These are phyloP conservation scores for Acipenser transmontanus DNA, from an alignment of 2,797 vertebrate species.

Conservation along the genomic window DNA sequence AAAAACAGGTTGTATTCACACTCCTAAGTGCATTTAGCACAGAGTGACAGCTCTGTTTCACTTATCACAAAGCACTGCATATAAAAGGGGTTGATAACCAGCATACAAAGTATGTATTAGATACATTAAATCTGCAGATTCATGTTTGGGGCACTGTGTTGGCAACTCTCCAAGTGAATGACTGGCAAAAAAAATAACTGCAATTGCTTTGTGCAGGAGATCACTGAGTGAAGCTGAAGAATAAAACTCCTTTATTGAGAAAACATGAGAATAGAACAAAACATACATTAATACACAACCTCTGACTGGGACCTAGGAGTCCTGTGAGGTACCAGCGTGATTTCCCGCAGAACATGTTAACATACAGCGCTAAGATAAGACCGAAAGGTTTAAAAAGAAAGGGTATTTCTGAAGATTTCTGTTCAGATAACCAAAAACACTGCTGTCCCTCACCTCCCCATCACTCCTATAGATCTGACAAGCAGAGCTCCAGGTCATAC, in stretches of 20 bases:
- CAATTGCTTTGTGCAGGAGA: background rate
- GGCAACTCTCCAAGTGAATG: background rate
- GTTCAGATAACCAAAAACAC: too few species aligned
- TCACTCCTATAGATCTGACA: background rate
- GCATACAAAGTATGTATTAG: background rate
- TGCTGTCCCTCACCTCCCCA: background rate
- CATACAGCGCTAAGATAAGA: too few species aligned
- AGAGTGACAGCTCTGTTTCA: too few species aligned
- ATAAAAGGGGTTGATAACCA: background rate
- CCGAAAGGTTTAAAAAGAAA: too few species aligned
- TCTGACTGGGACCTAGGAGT: too few species aligned
- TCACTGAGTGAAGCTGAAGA: background rate
- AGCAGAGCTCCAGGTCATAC: background rate
- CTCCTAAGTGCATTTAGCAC: background rate
- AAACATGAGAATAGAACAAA: too few species aligned
- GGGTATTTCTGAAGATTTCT: too few species aligned
- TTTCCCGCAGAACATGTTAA: too few species aligned
- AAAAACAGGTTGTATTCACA: conserved; percentile 7
- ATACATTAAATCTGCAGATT: background rate
- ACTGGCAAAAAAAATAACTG: background rate
- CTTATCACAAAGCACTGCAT: background rate
- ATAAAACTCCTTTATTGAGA: too few species aligned
- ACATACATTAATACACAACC: too few species aligned
- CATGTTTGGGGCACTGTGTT: background rate
- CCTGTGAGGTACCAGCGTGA: too few species aligned